A percentile compares a stretch with the other conserved stretches of the same genome.
Conservation (phyloP, 2,113 vertebrate species). For the Pyxicephalus adspersus region DNA sequence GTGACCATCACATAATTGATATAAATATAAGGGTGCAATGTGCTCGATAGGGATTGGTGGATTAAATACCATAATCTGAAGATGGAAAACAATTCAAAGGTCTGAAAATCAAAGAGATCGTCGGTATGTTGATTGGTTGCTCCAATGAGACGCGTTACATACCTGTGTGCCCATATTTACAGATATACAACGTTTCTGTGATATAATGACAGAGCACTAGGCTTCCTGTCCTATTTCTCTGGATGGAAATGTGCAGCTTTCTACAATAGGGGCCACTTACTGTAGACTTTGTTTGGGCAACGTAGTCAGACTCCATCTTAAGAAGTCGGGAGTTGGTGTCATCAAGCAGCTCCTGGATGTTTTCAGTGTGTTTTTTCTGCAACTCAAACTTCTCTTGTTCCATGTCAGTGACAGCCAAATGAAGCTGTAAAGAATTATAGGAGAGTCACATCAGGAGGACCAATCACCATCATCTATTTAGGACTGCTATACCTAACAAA, state of each 20-base stretch:
- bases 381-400: conserved; percentile 92
- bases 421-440: conserved; percentile 71
- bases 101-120: background rate
- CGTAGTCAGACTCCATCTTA: conserved; percentile 86
- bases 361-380: conserved; percentile 86
- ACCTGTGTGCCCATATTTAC: too few species aligned
- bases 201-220: too few species aligned
- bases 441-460: background rate
- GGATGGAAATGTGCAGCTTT: too few species aligned
- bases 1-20: background rate
- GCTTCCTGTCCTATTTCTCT: too few species aligned
- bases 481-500: background rate
- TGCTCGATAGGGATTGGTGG: background rate
- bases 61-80: background rate
- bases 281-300: conserved; percentile 75
- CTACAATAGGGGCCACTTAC: too few species aligned
- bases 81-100: background rate
- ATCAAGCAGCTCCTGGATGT: conserved; percentile 87
- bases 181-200: too few species aligned
- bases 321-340: conserved; percentile 83
- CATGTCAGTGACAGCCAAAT: conserved; percentile 80
- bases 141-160: too few species aligned
- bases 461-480: background rate
- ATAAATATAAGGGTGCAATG: too few species aligned
- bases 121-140: background rate